A percentile compares a stretch with the other conserved stretches of the same genome.
Conservation (phyloP, 2,113 vertebrate species). For the Orientallactaga bullata region DNA sequence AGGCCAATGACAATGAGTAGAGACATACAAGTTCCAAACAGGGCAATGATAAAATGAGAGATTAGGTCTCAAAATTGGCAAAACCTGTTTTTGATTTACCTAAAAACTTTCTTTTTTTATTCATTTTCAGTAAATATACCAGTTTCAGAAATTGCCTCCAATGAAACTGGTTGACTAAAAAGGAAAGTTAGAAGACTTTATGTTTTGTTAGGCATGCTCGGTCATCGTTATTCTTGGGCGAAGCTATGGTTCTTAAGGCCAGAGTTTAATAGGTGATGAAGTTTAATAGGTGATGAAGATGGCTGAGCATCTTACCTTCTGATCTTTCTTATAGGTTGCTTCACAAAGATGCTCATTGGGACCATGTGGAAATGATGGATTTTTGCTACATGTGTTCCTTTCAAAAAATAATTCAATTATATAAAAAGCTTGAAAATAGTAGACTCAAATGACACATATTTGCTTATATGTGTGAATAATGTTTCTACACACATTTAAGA, state of each 20-base stretch:
- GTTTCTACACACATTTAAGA: slow-evolving; percentile 50
- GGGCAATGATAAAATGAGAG: neutral
- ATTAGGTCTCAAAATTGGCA: neutral
- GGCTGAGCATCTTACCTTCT: neutral
- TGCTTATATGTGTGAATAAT: slow-evolving; percentile 37
- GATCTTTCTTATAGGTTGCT: neutral
- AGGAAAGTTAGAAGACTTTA: slow-evolving; percentile 37
- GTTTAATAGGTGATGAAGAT: neutral
- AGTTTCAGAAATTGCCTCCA: slow-evolving; percentile 4
- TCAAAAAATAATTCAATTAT: neutral
- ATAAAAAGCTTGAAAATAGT: neutral
- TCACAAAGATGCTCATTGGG: neutral
- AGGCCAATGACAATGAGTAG: slow-evolving; percentile 40
- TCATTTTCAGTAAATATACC: slow-evolving; percentile 25
- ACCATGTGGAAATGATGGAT: neutral
- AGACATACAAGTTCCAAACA: slow-evolving; percentile 19
- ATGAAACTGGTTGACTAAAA: neutral
- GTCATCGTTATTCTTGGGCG: neutral
- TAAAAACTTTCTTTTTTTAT: neutral
- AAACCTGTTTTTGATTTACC: slow-evolving; percentile 44
- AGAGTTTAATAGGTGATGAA: neutral
- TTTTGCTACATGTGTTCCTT: neutral
- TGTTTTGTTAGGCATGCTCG: neutral
- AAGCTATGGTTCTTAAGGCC: slow-evolving; percentile 17
- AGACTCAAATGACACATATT: neutral